A percentile compares a stretch with the other conserved stretches of the same genome.
Conservation (phyloP, 1,140 invertebrate species). For the Samia ricini region DNA sequence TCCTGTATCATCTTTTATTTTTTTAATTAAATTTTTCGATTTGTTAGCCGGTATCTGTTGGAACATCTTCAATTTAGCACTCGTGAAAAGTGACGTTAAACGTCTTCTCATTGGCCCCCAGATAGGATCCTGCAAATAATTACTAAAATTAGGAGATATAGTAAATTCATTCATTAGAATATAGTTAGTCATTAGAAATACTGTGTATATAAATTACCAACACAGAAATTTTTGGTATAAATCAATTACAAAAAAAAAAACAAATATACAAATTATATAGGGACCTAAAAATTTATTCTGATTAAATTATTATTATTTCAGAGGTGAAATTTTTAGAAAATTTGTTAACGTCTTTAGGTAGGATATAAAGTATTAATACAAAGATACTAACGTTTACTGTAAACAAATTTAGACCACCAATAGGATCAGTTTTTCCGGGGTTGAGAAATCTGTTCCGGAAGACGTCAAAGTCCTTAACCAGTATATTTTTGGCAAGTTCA, state of each 20-base stretch:
- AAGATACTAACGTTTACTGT: slow-evolving; percentile 26
- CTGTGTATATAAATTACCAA: no score
- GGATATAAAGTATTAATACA: no score
- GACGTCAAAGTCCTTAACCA: slow-evolving; percentile 64
- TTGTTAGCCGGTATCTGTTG: slow-evolving; percentile 11
- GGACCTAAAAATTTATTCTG: no score
- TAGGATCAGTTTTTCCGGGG: slow-evolving; percentile 50
- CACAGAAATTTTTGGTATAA: no score
- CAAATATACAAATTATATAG: no score
- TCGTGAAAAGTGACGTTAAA: slow-evolving; percentile 24
- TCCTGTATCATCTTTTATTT: slow-evolving; percentile 9
- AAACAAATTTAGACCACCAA: slow-evolving; percentile 40
- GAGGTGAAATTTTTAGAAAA: no score
- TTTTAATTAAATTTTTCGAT: slow-evolving; percentile 11
- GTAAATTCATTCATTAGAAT: no score
- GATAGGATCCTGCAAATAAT: slow-evolving; percentile 24
- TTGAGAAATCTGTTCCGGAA: slow-evolving; percentile 57
- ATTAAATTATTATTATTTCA: no score
- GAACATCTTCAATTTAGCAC: slow-evolving; percentile 16
- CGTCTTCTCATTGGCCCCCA: slow-evolving; percentile 21
- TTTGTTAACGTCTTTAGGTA: no score
- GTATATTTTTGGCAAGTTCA: slow-evolving; percentile 60
- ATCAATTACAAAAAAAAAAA: no score
- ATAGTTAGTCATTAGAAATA: no score
- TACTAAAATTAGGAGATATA: no score